Evolutionary conservation across 2,797 vertebrate species (phyloP), one percentile per base, ranked within the genome.

Genomic region (Manis pentadactyla): DNA sequence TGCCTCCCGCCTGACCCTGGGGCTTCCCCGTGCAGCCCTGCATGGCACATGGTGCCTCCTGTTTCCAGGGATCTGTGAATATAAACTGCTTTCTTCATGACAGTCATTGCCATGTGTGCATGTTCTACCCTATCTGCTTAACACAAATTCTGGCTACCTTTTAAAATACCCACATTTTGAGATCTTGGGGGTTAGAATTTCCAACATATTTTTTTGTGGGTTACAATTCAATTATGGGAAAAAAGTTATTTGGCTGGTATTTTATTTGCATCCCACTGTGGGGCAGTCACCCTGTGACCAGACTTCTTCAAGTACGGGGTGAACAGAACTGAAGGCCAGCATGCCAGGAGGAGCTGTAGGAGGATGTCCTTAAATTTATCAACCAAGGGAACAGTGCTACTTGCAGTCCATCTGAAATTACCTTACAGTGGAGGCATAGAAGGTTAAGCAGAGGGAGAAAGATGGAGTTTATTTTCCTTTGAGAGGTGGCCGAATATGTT

Each of bases 401-500:
- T 86, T 85, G 84, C 59, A 51, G 87, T 89, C 69, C 4, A 4
- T 0, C 29, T 15, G 53, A 74, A 13, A 34, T 34, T 12, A 71
- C 59, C 39, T 55, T 17, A 11, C 21, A 5, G 9, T 23, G 84
- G 42, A 27, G 13, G 74, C 31, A 1, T 0, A 19, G 61, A 18
- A 14, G 37, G 68, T 74, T 21, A 42, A 14, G 39, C 31, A 51
- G 34, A 46, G 7, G 37, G 68, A 49, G 49, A 83, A n/a, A 59
- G 51, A 23, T 39, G n/a, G 42, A 7, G 23, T 21, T 61, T 31
- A 8, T 61, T 84, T 61, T 64, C 46, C 66, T 59, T 64, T 77
- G 34, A 53, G 96, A 81, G 51, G 74, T 66, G 84, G 68, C 55
- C 94, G 90, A 88, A 68, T 97, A 82, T 71, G 39, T 93, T 98